Evolutionary conservation across 2,888 invertebrate species (phyloP), one percentile per base, ranked within the genome.

Genomic region (Heteromyza rotundicornis): DNA sequence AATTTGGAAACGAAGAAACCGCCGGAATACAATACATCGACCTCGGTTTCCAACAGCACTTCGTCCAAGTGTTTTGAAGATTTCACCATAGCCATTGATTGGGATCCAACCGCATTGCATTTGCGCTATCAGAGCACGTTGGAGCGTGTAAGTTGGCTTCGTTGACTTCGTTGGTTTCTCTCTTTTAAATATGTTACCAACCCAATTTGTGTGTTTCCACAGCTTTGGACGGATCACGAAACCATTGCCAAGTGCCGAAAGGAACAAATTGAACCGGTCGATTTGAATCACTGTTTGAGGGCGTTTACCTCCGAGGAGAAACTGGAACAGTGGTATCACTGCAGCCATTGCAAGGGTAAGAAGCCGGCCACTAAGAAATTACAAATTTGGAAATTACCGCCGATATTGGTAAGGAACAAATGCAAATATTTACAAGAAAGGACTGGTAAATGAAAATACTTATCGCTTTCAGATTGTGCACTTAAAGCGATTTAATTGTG

Each of bases 81-180:
- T 66, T 77, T 80, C 57, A 81, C 77, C 52, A 86, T 96, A 68
- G 94, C 95, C 66, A 90, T 96, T 65, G 96, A 96, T 85, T 96
- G 96, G 96, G 95, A 96, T 83, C 95, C 95, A 64, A 95, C 95
- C 0, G 95, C 96, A 51, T 85, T 96, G 71, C 96, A 96, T 84
- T 87, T 96, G 72, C 87, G 95, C 40, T 96, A 94, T 84, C 92
- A 93, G 84, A 87, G 89, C 72, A 89, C 90, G 1, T 84, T 90
- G 71, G 93, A 93, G 82, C 86, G 87, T 84, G 92, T 89, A 70
- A 67, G 75, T 68, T 0, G 3, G 19, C 16, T 35, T 40, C 20
- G n/a, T n/a, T n/a, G 3, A 50, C 19, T 19, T 20, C 23, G 19
- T 19, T 47, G 2, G n/a, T n/a, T n/a, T n/a, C n/a, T n/a, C n/a